Conservation (phyloP, 2,797 vertebrate species). For the Hoplostethus atlanticus region DNA sequence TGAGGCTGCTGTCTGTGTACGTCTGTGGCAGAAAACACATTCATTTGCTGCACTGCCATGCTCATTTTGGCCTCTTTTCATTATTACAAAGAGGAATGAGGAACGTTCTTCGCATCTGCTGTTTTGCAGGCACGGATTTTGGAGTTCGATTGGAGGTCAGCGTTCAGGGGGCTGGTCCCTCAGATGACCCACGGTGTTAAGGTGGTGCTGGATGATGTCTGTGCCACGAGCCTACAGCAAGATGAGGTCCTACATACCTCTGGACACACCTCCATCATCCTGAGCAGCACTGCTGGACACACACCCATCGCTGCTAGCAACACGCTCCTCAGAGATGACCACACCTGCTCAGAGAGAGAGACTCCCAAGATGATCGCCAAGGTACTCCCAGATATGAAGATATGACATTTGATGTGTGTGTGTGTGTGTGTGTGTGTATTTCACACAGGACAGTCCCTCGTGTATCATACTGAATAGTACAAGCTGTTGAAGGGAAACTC, state of each 20-base stretch:
- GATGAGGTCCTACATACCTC: constrained; percentile 85
- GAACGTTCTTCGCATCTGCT: constrained; percentile 19
- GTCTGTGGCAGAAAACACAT: neutral
- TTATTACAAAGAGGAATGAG: no score
- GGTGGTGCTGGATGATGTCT: constrained; percentile 89
- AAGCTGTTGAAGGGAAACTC: constrained; percentile 2
- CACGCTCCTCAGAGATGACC: constrained; percentile 74
- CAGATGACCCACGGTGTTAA: constrained; percentile 90
- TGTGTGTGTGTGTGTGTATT: neutral
- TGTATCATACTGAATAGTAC: neutral
- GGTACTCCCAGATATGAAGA: constrained; percentile 73
- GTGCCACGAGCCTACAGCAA: constrained; percentile 87
- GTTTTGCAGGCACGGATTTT: constrained; percentile 83
- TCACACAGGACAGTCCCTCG: neutral
- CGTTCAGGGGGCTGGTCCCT: constrained; percentile 87
- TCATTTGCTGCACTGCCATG: constrained; percentile 5
- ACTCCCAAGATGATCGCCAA: constrained; percentile 91
- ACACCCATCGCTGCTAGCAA: constrained; percentile 64
- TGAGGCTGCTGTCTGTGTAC: constrained; percentile 48
- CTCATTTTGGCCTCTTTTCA: no score
- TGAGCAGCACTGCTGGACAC: constrained; percentile 71
- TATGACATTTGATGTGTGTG: constrained; percentile 8
- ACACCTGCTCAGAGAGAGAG: constrained; percentile 81
- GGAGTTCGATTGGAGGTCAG: constrained; percentile 92
- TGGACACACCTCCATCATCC: constrained; percentile 68